phyloP scores from a whole-genome alignment of 1,140 invertebrate genomes.

The Schmidtea mediterranea region DNA sequence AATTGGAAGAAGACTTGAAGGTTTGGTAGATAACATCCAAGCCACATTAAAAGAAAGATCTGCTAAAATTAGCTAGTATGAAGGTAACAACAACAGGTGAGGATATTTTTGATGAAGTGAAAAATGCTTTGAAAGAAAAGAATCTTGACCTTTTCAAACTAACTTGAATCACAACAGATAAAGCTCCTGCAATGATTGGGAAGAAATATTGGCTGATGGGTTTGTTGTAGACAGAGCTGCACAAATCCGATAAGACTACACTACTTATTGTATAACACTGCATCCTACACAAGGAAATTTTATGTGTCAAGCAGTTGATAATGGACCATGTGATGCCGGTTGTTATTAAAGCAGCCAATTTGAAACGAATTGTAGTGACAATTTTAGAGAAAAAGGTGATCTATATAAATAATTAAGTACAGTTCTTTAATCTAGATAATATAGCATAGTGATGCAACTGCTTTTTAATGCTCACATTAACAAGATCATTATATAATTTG shows the following conservation, averaged over 20 bases:
- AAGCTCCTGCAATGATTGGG: conserved; percentile 3
- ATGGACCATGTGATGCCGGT: neutral
- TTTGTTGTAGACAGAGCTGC: neutral
- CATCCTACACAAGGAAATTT: neutral
- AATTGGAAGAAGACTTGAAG: no score
- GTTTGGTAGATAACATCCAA: no score
- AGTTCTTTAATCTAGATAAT: no score
- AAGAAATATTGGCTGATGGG: neutral
- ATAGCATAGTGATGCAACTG: no score
- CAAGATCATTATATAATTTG: no score
- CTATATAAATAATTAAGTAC: no score
- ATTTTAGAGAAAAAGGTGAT: no score
- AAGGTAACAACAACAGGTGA: conserved; percentile 4
- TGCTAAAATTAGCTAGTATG: conserved; percentile 4
- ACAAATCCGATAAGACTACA: neutral
- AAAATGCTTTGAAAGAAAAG: neutral
- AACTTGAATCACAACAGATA: conserved; percentile 2
- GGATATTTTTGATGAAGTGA: conserved; percentile 1
- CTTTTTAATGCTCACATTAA: no score
- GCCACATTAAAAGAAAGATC: no score
- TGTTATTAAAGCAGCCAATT: neutral
- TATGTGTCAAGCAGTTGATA: neutral
- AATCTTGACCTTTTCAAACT: neutral
- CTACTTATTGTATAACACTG: neutral
- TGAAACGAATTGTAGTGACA: no score